A percentile compares a stretch with the other conserved stretches of the same genome.
Evolutionary conservation across 2,888 invertebrate genomes (phyloP).

Genomic region (Caenorhabditis sinica): DNA sequence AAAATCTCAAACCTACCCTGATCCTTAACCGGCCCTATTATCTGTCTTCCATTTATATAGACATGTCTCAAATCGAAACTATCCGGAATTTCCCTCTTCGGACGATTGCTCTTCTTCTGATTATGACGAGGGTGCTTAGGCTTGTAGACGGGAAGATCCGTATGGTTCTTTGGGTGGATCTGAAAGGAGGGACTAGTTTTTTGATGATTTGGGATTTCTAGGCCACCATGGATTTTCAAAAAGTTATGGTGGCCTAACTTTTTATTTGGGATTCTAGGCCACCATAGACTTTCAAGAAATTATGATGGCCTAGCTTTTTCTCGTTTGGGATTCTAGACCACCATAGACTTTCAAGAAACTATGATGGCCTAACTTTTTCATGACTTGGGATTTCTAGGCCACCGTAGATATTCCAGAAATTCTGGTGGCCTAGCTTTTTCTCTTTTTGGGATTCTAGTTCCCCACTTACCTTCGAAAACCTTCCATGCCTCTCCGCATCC

Average conservation of each 20-base stretch:
- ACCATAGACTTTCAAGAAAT: background rate
- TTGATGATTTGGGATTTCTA: background rate
- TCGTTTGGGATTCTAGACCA: background rate
- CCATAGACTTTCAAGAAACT: background rate
- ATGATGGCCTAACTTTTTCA: background rate
- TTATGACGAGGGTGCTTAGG: constrained; percentile 24
- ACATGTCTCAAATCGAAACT: constrained; percentile 35
- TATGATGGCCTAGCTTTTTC: background rate
- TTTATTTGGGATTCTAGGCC: no score
- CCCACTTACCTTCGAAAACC: constrained; percentile 21
- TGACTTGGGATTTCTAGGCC: background rate
- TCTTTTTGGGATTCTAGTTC: background rate
- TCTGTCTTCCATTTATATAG: constrained; percentile 18
- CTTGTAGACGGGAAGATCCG: constrained; percentile 27
- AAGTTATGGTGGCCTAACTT: background rate
- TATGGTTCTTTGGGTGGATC: constrained; percentile 27
- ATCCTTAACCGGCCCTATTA: constrained; percentile 34
- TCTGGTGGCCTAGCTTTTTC: background rate
- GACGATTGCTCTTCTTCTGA: background rate
- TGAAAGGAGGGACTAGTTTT: background rate
- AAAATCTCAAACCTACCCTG: constrained; percentile 10
- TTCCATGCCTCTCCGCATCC: constrained; percentile 13
- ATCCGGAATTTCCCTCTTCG: background rate
- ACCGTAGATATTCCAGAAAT: background rate
- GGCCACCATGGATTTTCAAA: background rate